Conservation (phyloP, 2,113 vertebrate genomes). For the Macaca fascicularis region T2T-MFA8v1.1 NC_088375.1:119982501-119983000, state of each 20-base stretch:
- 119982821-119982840: background rate
- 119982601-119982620: slow-evolving; percentile 78
- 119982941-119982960: slow-evolving; percentile 34
- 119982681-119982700: background rate
- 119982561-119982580: slow-evolving; percentile 67
- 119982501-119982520: slow-evolving; percentile 71
- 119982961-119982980: slow-evolving; percentile 30
- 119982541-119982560: slow-evolving; percentile 56
- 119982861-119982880: slow-evolving; percentile 58
- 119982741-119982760: background rate
- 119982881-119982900: slow-evolving; percentile 28
- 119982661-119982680: slow-evolving; percentile 70
- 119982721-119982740: background rate
- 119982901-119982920: background rate
- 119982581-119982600: slow-evolving; percentile 79
- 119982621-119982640: slow-evolving; percentile 58
- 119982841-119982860: slow-evolving; percentile 26
- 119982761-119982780: background rate
- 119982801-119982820: slow-evolving; percentile 39
- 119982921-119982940: background rate
- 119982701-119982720: slow-evolving; percentile 58
- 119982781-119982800: background rate
- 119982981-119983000: background rate
- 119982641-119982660: slow-evolving; percentile 64
- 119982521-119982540: slow-evolving; percentile 78